These are phyloP conservation scores for Temnothorax nylanderi DNA, from an alignment of 1,140 invertebrate species.

Conservation along the genomic window DNA sequence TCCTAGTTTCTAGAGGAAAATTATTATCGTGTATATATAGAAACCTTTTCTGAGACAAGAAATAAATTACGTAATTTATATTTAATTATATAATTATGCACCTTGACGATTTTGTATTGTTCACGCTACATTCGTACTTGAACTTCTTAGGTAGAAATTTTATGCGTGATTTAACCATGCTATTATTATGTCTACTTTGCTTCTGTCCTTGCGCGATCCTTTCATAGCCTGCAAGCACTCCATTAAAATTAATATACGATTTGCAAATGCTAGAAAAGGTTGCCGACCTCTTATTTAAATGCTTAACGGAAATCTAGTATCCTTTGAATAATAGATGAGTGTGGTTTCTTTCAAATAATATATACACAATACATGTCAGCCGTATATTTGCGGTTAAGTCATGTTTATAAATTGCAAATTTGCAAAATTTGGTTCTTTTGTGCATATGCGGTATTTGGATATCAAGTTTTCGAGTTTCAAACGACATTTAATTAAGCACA, in stretches of 20 bases:
- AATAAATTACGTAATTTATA: not conserved
- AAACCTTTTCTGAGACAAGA: not conserved
- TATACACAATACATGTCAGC: not conserved
- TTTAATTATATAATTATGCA: not conserved
- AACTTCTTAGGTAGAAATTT: not conserved
- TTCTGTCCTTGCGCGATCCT: not conserved
- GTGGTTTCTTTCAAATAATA: not conserved
- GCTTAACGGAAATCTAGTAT: not conserved
- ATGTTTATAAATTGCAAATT: not conserved
- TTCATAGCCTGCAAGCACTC: not conserved
- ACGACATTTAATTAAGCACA: not conserved
- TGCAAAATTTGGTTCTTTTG: not conserved
- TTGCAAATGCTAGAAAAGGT: not conserved
- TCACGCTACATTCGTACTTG: not conserved
- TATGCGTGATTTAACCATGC: not conserved
- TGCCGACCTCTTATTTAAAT: not conserved
- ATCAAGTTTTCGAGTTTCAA: not conserved
- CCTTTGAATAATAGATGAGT: constrained; percentile 3
- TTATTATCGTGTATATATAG: not conserved
- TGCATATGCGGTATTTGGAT: not conserved
- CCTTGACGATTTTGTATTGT: not conserved
- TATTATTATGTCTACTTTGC: not conserved
- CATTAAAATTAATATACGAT: constrained; percentile 15
- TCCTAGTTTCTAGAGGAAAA: not conserved
- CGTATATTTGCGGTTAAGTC: not conserved